These are phyloP conservation scores for Neosilurus hyrtlii DNA, from an alignment of 2,797 vertebrate species.

Conservation along the genomic window DNA sequence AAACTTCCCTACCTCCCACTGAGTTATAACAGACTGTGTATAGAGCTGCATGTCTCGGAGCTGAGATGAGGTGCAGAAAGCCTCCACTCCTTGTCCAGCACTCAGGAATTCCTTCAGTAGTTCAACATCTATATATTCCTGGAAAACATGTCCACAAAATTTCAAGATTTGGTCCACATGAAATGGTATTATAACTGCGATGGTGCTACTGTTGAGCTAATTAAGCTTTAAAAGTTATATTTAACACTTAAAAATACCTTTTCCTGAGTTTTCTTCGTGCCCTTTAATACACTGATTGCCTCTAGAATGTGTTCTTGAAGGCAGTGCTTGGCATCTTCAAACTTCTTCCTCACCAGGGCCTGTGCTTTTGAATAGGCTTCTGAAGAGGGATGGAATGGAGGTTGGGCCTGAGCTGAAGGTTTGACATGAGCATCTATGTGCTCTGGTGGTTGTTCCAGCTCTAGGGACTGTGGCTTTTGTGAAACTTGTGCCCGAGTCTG, in stretches of 20 bases:
- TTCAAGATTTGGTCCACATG: not conserved
- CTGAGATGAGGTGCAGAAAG: conserved; percentile 72
- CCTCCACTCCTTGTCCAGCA: conserved; percentile 84
- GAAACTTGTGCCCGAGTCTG: conserved; percentile 45
- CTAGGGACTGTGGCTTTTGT: conserved; percentile 49
- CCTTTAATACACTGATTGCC: conserved; percentile 74
- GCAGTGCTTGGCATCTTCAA: conserved; percentile 83
- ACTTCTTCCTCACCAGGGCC: conserved; percentile 72
- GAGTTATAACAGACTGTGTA: conserved; percentile 74
- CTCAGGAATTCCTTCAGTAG: conserved; percentile 84
- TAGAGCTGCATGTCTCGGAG: conserved; percentile 79
- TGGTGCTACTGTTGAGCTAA: not conserved
- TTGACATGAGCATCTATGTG: conserved; percentile 56
- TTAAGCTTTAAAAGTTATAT: not conserved
- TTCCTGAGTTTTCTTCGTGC: conserved; percentile 67
- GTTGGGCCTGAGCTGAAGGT: conserved; percentile 65
- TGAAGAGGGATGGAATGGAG: conserved; percentile 68
- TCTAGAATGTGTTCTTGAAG: conserved; percentile 81
- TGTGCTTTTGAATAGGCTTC: conserved; percentile 73
- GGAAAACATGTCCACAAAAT: not conserved
- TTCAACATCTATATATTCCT: conserved; percentile 81
- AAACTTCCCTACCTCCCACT: conserved; percentile 85
- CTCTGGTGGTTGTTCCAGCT: conserved; percentile 51
- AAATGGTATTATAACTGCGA: not conserved
- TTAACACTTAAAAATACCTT: conserved; percentile 49